phyloP scores from a whole-genome alignment of 1,140 invertebrate genomes.

The Maniola jurtina region DNA sequence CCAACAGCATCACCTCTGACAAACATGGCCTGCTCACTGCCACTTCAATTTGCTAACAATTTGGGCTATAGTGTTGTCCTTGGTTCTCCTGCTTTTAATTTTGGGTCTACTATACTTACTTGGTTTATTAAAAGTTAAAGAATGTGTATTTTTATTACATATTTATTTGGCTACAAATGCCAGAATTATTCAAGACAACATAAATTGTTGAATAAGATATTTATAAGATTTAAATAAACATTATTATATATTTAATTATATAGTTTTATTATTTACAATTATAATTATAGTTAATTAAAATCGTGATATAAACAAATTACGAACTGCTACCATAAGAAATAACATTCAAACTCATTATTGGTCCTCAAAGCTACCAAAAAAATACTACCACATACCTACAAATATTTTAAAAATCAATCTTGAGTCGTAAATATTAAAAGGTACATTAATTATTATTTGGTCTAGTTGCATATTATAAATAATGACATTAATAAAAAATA shows the following conservation, averaged over 20 bases:
- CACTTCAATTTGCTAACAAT: too few species aligned
- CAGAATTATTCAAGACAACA: constrained; percentile 30
- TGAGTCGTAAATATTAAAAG: constrained; percentile 72
- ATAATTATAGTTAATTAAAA: constrained; percentile 62
- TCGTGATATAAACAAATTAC: constrained; percentile 69
- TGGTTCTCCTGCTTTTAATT: too few species aligned
- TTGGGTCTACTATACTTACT: not conserved
- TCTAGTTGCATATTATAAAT: constrained; percentile 78
- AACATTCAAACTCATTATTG: constrained; percentile 68
- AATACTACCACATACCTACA: constrained; percentile 57
- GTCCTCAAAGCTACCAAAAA: constrained; percentile 75
- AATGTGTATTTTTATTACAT: constrained; percentile 27
- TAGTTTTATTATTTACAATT: constrained; percentile 77
- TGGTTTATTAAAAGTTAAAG: constrained; percentile 17
- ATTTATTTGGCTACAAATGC: constrained; percentile 35
- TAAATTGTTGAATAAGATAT: constrained; percentile 32
- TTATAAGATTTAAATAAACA: constrained; percentile 49
- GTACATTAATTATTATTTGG: constrained; percentile 79
- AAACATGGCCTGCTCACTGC: too few species aligned
- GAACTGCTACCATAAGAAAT: constrained; percentile 66
- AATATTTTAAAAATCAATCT: constrained; percentile 47
- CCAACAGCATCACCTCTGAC: too few species aligned
- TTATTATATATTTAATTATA: constrained; percentile 60
- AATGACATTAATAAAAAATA: constrained; percentile 69
- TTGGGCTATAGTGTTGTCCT: too few species aligned